Conservation (phyloP, 2,888 invertebrate genomes). For the Micoletzkya japonica region DNA sequence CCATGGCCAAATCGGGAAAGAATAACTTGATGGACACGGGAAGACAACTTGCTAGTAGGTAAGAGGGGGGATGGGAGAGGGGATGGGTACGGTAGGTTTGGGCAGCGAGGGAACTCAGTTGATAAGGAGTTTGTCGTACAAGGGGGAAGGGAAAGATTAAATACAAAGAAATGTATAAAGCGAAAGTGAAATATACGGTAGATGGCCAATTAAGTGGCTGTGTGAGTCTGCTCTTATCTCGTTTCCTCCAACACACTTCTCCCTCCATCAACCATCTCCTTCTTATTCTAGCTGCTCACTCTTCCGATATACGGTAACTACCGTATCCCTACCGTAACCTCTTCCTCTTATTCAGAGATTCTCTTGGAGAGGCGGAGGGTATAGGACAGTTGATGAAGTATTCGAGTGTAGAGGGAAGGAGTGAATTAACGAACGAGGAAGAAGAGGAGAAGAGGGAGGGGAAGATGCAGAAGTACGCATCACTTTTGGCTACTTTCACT, state of each 20-base stretch:
- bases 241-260: background rate
- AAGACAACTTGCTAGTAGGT: slow-evolving; percentile 39
- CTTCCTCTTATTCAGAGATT: background rate
- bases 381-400: background rate
- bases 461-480: background rate
- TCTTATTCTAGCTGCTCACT: slow-evolving; percentile 7
- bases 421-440: background rate
- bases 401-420: slow-evolving; percentile 1
- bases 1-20: background rate
- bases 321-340: background rate
- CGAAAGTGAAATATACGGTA: too few species aligned
- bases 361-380: slow-evolving; percentile 16
- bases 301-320: slow-evolving; percentile 17
- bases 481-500: slow-evolving; percentile 23
- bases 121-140: too few species aligned
- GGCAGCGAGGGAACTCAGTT: background rate
- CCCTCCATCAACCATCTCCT: slow-evolving; percentile 8
- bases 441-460: background rate
- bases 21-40: slow-evolving; percentile 32
- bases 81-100: background rate
- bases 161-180: too few species aligned
- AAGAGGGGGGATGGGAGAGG: background rate
- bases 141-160: too few species aligned
- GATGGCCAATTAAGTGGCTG: too few species aligned
- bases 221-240: slow-evolving; percentile 8